Evolutionary conservation across 2,797 vertebrate genomes (phyloP), one percentile per base, ranked within the genome.

Genomic region (Melanotaenia trifasciata): DNA sequence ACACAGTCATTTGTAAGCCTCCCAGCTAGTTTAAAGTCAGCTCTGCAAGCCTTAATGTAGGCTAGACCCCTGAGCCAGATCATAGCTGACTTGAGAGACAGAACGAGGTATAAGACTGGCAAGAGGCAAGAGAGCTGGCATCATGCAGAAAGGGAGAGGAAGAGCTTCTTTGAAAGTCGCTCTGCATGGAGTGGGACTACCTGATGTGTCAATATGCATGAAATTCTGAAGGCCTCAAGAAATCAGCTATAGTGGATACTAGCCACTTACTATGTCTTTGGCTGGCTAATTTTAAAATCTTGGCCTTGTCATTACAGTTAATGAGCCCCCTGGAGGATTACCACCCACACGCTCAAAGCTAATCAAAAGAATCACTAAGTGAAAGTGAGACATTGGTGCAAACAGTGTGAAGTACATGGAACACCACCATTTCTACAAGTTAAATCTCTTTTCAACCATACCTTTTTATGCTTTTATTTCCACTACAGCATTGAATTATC

Each of bases 301-400:
- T 78, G 78, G 84, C 78, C 85, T 89, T 85, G 84, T 87, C 83
- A 83, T 90, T 83, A 82, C 57, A 77, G 70, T 84, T 93, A 94
- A 94, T 93, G 92, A 92, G 91, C 32, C 83, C 93, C 80, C 86
- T 58, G 54, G 91, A 94, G 92, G 72, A 84, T 43, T 26, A 72
- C 79, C 90, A 90, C 86, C 86, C 80, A 80, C 78, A 74, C 67
- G 78, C 82, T 85, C 76, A 54, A 76, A 87, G 83, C 74, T 76
- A 89, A 93, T 91, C 86, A 93, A 91, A 91, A 76, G 79, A 81
- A 86, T 88, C 70, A 70, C 72, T 84, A 79, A 85, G 77, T 78
- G 75, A 81, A 76, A 76, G 63, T 53, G 70, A 84, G 64, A 80
- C 64, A 75, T 58, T 61, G 32, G 74, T 66, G 61, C 73, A 76